These are phyloP conservation scores for Calypte anna DNA, from an alignment of 2,113 vertebrate species.

Conservation along the genomic window DNA sequence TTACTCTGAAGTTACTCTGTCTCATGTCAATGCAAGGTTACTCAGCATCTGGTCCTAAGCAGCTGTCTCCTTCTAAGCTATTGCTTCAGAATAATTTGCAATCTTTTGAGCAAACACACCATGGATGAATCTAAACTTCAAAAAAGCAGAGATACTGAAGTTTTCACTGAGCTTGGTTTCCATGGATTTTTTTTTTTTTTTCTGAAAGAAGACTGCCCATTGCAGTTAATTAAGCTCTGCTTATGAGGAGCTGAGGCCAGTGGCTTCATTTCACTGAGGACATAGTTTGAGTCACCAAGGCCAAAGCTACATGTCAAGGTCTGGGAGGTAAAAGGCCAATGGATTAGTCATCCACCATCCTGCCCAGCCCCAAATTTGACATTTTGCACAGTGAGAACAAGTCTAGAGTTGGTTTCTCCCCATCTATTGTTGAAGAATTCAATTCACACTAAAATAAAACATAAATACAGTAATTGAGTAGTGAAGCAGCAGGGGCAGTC, in stretches of 20 bases:
- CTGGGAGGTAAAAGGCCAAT: conserved; percentile 71
- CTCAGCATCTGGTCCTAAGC: not conserved
- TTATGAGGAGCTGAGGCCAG: conserved; percentile 24
- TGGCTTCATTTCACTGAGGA: conserved; percentile 16
- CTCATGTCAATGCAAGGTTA: not conserved
- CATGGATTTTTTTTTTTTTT: not conserved
- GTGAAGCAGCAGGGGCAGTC: not conserved
- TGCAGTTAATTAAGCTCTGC: conserved; percentile 29
- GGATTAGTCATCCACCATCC: conserved; percentile 66
- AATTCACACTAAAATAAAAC: not conserved
- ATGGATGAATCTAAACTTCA: not conserved
- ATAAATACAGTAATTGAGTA: conserved; percentile 22
- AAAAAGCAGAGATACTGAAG: not conserved
- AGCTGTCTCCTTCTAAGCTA: not conserved
- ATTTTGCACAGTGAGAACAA: conserved; percentile 69
- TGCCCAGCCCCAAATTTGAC: conserved; percentile 71
- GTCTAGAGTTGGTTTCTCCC: conserved; percentile 21
- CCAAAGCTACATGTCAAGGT: conserved; percentile 70
- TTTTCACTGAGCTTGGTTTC: not conserved
- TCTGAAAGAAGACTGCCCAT: not conserved
- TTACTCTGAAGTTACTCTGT: not conserved
- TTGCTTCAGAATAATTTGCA: not conserved
- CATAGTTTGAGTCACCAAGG: conserved; percentile 72
- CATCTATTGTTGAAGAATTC: conserved; percentile 34
- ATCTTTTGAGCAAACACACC: not conserved